Evolutionary conservation across 2,113 vertebrate species (phyloP), one percentile per base, ranked within the genome.

Genomic region (Prolemur simus): DNA sequence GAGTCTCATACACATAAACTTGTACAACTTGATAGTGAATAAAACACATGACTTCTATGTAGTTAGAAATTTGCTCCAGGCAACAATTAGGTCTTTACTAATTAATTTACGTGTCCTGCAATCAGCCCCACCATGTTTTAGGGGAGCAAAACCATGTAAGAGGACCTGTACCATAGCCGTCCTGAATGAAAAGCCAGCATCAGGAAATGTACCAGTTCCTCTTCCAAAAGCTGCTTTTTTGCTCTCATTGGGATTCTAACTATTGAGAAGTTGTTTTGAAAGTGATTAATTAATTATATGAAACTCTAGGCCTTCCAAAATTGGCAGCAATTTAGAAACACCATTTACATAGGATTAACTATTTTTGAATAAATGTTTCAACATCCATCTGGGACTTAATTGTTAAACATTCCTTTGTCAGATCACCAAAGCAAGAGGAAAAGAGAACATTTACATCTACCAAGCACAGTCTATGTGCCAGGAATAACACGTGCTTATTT

Each of bases 281-380:
- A 88, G 29, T 93, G 66, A 89, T 56, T 89, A 54, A 95, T 85
- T 91, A 60, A 89, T 91, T 95, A 74, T 49, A 68, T 82, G 81
- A 69, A 97, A 83, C n/a, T 66, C 34, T 58, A 91, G 49, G 63
- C 18, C 74, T 94, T 89, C 52, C 7, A 88, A 96, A 89, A 83
- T 81, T 83, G 81, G 94, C 25, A 80, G 66, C 20, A 66, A 69
- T 76, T 95, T 87, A 85, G 66, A 94, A 92, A 89, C 45, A 80
- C 4, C 56, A 76, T 92, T 97, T 93, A 95, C 11, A 52, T 69
- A 83, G 32, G 91, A 93, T 93, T 93, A 94, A 84, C 45, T 77
- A 84, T 80, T 89, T 95, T 68, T 85, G 47, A 91, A 47, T 96
- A 94, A 69, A 88, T 88, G 68, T 93, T 91, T 87, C 77, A 91